phyloP scores from a whole-genome alignment of 1,140 invertebrate genomes.

The Cydia splendana region DNA sequence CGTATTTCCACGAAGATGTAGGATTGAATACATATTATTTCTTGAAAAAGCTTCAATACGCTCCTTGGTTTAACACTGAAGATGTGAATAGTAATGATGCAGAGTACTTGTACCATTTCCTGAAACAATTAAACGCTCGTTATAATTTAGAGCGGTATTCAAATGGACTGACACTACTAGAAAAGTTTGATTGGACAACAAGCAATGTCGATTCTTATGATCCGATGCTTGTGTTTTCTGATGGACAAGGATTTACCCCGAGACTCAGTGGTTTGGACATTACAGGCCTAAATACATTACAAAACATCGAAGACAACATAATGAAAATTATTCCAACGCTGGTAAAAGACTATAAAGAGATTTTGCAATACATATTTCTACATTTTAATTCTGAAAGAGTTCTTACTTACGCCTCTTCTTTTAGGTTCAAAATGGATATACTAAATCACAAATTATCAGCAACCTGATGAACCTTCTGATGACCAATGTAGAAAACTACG shows the following conservation, averaged over 20 bases:
- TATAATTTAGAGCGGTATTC: constrained; percentile 72
- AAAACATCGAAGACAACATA: constrained; percentile 66
- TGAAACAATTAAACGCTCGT: constrained; percentile 65
- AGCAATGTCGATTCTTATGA: constrained; percentile 53
- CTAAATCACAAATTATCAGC: constrained; percentile 65
- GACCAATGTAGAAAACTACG: constrained; percentile 60
- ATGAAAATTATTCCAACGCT: constrained; percentile 55
- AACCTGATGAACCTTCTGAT: constrained; percentile 66
- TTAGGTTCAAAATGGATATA: constrained; percentile 63
- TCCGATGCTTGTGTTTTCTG: constrained; percentile 70
- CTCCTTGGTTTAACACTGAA: constrained; percentile 48
- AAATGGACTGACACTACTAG: constrained; percentile 59
- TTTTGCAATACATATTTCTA: constrained; percentile 1
- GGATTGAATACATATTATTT: constrained; percentile 70
- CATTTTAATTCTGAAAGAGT: constrained; percentile 33
- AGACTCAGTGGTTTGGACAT: constrained; percentile 38
- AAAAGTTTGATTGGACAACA: constrained; percentile 58
- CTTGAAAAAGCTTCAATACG: constrained; percentile 55
- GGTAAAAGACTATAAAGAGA: constrained; percentile 50
- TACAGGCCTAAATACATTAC: constrained; percentile 48
- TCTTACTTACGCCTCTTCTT: constrained; percentile 46
- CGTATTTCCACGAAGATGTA: constrained; percentile 71
- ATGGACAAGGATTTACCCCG: constrained; percentile 62
- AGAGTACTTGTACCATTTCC: constrained; percentile 57
- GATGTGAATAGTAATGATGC: constrained; percentile 45